Conservation (phyloP, 2,113 vertebrate species). For the Numida meleagris region DNA sequence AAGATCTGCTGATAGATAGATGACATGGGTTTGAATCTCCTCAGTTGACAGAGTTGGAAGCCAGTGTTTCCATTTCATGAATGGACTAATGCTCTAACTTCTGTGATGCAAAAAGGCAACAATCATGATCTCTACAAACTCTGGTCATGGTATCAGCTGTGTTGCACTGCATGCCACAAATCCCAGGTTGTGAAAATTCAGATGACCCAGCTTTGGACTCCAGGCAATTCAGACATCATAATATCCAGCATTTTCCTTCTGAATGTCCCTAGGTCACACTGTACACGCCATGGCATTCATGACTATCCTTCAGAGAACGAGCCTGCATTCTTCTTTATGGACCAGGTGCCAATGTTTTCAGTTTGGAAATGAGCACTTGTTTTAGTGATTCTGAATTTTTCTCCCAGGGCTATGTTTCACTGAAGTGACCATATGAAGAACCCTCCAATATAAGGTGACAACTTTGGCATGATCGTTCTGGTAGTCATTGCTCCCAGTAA, state of each 20-base stretch:
- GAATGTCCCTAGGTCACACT: fast-evolving
- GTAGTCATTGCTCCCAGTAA: neutral
- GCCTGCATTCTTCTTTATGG: neutral
- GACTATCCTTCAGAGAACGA: neutral
- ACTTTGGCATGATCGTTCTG: neutral
- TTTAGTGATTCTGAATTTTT: neutral
- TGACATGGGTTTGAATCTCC: neutral
- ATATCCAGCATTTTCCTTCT: neutral
- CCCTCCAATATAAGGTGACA: neutral
- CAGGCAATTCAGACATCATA: neutral
- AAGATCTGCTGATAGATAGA: neutral
- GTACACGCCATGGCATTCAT: neutral
- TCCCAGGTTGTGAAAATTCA: neutral
- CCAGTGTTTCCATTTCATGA: neutral
- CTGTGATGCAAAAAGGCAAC: neutral
- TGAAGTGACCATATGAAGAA: neutral
- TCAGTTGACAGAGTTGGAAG: neutral
- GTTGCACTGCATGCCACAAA: fast-evolving
- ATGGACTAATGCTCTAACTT: neutral
- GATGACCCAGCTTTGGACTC: neutral
- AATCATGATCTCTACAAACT: neutral
- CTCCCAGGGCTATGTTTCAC: neutral
- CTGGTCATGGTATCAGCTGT: neutral
- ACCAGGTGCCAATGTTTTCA: neutral
- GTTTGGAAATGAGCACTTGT: neutral